Base-by-base conservation (phyloP, 1,140 invertebrate genomes). In the Drosophila novamexicana region DNA sequence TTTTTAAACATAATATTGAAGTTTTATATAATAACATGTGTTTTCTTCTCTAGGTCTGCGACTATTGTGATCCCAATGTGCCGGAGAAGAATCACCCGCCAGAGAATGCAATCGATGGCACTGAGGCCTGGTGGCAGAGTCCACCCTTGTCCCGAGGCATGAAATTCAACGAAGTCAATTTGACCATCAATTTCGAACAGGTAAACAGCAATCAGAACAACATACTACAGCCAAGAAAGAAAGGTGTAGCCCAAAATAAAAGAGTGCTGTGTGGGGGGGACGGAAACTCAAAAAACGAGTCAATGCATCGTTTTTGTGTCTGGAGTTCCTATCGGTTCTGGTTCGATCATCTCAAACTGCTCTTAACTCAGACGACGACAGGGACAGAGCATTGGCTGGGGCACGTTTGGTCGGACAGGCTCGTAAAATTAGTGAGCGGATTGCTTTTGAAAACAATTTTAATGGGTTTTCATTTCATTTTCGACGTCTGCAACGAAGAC, bases 171-270 rank as follows among this genome's bases (percentile, higher is more conserved):
- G 95, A 98, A 94, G 97, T 99, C 82, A 99, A 99, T 92, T 94
- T 99, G 52, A 99, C 98, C 72, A 98, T 99, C 77, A 97, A 99
- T 93, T 94, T 99, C 59, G 98, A 97, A 91, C 99, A 99, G 95
- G 98, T 97, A 94, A 94, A 53, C 49, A 54, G 64, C 58, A 77
- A 44, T 49, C 58, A 62, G 44, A 70, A 44, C 22, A 39, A 37
- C 14, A 59, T 63, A 74, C 37, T 65, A 74, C 37, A 53, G 18
- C n/a, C 57, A 62, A 45, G 42, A 59, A 52, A 64, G 62, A 79
- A 70, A 77, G 75, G 61, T 62, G 39, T 59, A 73, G 53, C 44
- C 71, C 32, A 42, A 74, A 69, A 64, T 40, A 49, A 81, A 49
- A 72, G 63, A 68, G 56, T 61, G 52, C 67, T 40, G 69, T 68